Percentiles rank a stretch among this genome's conserved stretches.
phyloP scores from a whole-genome alignment of 2,113 vertebrate species.

The Mellivora capensis region DNA sequence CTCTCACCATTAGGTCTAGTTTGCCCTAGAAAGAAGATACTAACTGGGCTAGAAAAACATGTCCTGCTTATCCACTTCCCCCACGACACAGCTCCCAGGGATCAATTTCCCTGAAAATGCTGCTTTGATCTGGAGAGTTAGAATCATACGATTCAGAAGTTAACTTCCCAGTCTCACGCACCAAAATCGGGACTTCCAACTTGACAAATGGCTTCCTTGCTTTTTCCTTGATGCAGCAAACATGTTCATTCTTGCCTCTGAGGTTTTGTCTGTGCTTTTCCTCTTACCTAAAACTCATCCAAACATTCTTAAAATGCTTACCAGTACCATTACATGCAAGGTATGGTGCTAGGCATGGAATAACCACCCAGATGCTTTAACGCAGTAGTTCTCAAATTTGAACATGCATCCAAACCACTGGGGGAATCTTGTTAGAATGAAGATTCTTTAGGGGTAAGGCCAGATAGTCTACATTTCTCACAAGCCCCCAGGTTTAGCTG shows the following conservation, averaged over 20 bases:
- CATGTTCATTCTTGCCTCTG: not conserved
- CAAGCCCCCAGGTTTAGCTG: not conserved
- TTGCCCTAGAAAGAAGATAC: slow-evolving; percentile 30
- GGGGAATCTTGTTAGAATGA: not conserved
- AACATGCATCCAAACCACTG: not conserved
- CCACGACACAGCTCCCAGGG: not conserved
- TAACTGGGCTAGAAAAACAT: slow-evolving; percentile 12
- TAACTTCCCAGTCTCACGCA: not conserved
- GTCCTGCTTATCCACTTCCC: not conserved
- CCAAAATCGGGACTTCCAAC: not conserved
- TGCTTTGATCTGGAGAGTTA: not conserved
- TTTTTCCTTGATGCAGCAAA: not conserved
- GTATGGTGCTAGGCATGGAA: not conserved
- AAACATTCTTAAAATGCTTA: not conserved
- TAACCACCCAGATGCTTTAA: not conserved
- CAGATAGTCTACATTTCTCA: not conserved
- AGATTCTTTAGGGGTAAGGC: not conserved
- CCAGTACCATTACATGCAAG: not conserved
- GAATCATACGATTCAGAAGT: not conserved
- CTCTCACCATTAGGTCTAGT: slow-evolving; percentile 15
- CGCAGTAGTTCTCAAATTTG: not conserved
- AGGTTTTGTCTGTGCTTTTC: not conserved
- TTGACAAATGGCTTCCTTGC: not conserved
- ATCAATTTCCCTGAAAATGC: not conserved
- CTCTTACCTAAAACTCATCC: not conserved